Conservation (phyloP, 1,140 invertebrate species). For the Stratiolaelaps scimitus region DNA sequence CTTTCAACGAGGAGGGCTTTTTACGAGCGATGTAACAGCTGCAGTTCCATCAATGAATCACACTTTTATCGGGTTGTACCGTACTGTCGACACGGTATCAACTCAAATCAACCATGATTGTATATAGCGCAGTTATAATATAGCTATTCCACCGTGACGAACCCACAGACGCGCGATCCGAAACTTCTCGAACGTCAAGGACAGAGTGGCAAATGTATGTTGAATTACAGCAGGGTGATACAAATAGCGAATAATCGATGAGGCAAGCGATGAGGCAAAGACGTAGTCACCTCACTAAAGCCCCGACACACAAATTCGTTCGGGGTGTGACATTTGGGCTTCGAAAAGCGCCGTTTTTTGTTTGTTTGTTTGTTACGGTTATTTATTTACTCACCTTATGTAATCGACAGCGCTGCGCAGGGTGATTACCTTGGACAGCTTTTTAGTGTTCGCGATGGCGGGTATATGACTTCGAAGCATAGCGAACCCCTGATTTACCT, state of each 20-base stretch:
- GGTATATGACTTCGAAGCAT: slow-evolving; percentile 68
- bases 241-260: not conserved
- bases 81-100: too few relatives aligned
- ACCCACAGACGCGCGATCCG: not conserved
- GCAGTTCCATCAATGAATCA: too few relatives aligned
- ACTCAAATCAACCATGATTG: too few relatives aligned
- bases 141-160: not conserved
- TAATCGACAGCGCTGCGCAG: slow-evolving; percentile 82
- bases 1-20: too few relatives aligned
- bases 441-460: slow-evolving; percentile 57
- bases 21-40: too few relatives aligned
- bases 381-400: slow-evolving; percentile 68
- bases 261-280: not conserved
- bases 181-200: not conserved
- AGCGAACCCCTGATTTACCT: slow-evolving; percentile 67
- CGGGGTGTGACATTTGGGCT: not conserved
- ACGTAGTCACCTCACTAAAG: too few relatives aligned
- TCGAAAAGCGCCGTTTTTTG: slow-evolving; percentile 49
- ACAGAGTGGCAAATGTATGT: too few relatives aligned
- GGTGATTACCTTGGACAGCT: slow-evolving; percentile 83
- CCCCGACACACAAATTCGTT: too few relatives aligned
- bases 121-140: too few relatives aligned
- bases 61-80: too few relatives aligned
- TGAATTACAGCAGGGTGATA: not conserved
- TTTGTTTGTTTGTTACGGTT: too few relatives aligned